A percentile compares a stretch with the other conserved stretches of the same genome.
phyloP scores from a whole-genome alignment of 1,140 invertebrate species.

The Solenopsis fugax region DNA sequence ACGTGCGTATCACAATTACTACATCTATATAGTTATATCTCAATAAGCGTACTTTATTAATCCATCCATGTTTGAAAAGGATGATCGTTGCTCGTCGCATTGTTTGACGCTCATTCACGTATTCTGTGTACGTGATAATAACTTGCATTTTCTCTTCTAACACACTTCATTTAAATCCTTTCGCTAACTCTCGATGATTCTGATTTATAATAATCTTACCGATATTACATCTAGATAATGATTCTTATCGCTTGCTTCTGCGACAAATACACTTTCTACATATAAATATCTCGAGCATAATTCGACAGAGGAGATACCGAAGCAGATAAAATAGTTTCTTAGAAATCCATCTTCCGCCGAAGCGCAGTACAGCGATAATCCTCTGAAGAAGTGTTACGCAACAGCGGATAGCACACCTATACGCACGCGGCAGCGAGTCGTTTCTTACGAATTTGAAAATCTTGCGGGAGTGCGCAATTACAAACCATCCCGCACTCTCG shows the following conservation, averaged over 20 bases:
- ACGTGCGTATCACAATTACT: neutral
- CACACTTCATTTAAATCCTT: neutral
- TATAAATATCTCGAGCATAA: conserved; percentile 18
- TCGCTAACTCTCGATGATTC: neutral
- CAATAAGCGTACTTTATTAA: conserved; percentile 40
- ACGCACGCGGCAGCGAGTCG: neutral
- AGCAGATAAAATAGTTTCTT: conserved; percentile 20
- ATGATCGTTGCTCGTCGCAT: conserved; percentile 28
- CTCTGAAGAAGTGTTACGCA: neutral
- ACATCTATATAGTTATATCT: neutral
- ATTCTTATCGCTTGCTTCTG: conserved; percentile 1
- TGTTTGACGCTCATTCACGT: conserved; percentile 30
- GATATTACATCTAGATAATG: neutral
- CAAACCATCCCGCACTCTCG: neutral
- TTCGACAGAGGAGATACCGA: neutral
- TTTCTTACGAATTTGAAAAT: conserved; percentile 14
- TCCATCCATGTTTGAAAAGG: conserved; percentile 23
- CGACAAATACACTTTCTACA: neutral
- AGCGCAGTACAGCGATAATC: neutral
- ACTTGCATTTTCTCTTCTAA: neutral
- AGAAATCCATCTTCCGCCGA: conserved; percentile 9
- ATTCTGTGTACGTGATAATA: neutral
- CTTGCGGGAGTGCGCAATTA: conserved; percentile 13
- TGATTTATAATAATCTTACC: neutral
- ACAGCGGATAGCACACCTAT: neutral